Base-by-base conservation (phyloP, 2,797 vertebrate species). In the Xenentodon cancila region DNA sequence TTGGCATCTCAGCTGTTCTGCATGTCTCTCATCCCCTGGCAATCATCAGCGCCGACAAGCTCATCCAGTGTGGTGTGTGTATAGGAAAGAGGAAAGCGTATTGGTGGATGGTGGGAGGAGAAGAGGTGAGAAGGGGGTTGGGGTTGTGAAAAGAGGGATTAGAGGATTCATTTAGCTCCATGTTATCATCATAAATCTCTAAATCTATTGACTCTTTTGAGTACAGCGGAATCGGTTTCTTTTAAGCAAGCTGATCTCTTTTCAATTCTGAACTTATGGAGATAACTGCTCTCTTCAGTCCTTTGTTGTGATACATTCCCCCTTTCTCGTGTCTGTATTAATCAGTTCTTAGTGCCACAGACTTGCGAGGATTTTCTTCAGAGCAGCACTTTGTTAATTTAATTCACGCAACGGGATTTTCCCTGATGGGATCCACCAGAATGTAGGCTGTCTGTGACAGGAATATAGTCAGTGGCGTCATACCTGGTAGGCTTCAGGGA, bases 11-110 rank as follows among this genome's bases (percentile, higher is more conserved):
- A 68, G 68, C 64, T 73, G 25, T 71, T 81, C 64, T 76, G 69
- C 65, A 51, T 73, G 84, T 90, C 87, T 83, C 71, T 90, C 84
- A 88, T 84, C 87, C 78, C 66, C 65, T 75, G 77, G 79, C 84
- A 84, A 87, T 90, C 85, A 85, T 72, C 68, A 75, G 51, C 2
- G 68, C 75, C 72, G 75, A 58, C 44, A 5, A 82, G 82, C 78
- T 80, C 79, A 74, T 84, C 82, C 72, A 75, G 30, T 37, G 65
- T 58, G 75, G 68, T 57, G 58, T 47, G 16, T 8, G n/a, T n/a
- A n/a, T n/a, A n/a, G n/a, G n/a, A n/a, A n/a, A n/a, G n/a, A 60
- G 81, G 65, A 63, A 73, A 68, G 54, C 58, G 50, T 65, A 68
- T 59, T 18, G 56, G 25, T 25, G 56, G 69, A 18, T 64, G 67